Evolutionary conservation across 1,140 invertebrate species (phyloP).

Genomic region (Drosophila persimilis): DNA sequence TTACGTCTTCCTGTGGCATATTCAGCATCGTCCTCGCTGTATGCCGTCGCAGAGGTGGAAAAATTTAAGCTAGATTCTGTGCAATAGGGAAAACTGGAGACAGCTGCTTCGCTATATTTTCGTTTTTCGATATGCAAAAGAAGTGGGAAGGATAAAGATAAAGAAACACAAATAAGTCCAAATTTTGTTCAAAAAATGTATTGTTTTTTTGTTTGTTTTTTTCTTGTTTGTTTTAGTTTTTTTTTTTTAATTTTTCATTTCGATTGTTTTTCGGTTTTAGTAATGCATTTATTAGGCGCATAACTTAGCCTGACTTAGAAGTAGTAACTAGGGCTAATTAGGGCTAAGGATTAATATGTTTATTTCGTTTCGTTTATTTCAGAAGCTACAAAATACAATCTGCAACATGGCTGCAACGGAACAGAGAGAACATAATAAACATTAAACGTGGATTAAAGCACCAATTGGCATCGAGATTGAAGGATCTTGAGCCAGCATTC

Average conservation of each 20-base stretch:
- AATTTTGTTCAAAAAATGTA: conserved; percentile 70
- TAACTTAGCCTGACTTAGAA: conserved; percentile 66
- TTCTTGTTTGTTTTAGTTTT: conserved; percentile 30
- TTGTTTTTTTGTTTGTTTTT: conserved; percentile 38
- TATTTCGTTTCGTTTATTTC: conserved; percentile 38
- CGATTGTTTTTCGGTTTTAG: conserved; percentile 52
- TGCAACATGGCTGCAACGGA: conserved; percentile 44
- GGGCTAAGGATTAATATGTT: conserved; percentile 45
- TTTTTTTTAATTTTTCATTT: conserved; percentile 26
- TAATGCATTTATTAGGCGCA: conserved; percentile 77
- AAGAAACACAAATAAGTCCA: conserved; percentile 80
- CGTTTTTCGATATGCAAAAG: conserved; percentile 76
- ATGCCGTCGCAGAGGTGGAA: conserved; percentile 83
- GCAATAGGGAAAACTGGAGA: conserved; percentile 83
- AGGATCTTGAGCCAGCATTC: conserved; percentile 26
- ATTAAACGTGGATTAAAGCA: conserved; percentile 23
- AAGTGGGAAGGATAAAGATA: conserved; percentile 79
- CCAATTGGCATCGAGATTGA: conserved; percentile 2
- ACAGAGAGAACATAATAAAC: conserved; percentile 41
- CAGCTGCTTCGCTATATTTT: conserved; percentile 82
- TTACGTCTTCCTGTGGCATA: conserved; percentile 84
- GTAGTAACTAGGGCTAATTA: conserved; percentile 57
- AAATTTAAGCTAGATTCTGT: conserved; percentile 83
- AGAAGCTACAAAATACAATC: conserved; percentile 31
- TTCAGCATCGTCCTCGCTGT: conserved; percentile 85